phyloP scores from a whole-genome alignment of 2,113 vertebrate species.

The Apodemus speciosus region DNA sequence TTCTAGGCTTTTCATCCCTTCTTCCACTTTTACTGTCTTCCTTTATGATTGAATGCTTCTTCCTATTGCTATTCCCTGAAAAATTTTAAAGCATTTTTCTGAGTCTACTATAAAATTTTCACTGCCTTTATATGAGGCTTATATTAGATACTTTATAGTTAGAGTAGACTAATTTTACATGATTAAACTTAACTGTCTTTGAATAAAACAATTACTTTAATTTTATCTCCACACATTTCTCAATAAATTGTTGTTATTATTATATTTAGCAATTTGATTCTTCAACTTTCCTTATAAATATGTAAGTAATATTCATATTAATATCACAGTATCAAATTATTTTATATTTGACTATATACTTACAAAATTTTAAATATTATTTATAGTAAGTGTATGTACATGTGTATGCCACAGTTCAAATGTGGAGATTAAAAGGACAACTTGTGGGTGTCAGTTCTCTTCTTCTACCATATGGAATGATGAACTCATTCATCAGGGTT shows the following conservation, averaged over 20 bases:
- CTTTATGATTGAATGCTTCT: background rate
- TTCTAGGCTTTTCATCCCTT: background rate
- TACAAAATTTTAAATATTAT: background rate
- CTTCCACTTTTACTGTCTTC: background rate
- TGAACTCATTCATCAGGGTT: background rate
- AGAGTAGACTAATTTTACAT: background rate
- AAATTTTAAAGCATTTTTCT: background rate
- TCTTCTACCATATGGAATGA: background rate
- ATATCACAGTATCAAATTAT: background rate
- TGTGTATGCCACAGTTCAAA: background rate
- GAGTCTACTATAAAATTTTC: background rate
- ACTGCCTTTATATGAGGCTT: background rate
- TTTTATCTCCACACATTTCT: background rate
- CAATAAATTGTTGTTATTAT: background rate
- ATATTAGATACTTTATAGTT: background rate
- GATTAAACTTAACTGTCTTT: background rate
- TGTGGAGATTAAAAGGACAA: background rate
- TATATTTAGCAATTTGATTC: background rate
- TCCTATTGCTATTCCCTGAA: background rate
- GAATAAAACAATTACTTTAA: background rate
- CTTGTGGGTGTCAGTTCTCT: background rate
- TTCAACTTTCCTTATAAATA: background rate
- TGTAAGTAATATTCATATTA: background rate
- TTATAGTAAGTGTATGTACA: background rate
- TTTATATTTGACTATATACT: background rate